Evolutionary conservation across 2,113 vertebrate species (phyloP).

Genomic region (Leiothrix lutea): DNA sequence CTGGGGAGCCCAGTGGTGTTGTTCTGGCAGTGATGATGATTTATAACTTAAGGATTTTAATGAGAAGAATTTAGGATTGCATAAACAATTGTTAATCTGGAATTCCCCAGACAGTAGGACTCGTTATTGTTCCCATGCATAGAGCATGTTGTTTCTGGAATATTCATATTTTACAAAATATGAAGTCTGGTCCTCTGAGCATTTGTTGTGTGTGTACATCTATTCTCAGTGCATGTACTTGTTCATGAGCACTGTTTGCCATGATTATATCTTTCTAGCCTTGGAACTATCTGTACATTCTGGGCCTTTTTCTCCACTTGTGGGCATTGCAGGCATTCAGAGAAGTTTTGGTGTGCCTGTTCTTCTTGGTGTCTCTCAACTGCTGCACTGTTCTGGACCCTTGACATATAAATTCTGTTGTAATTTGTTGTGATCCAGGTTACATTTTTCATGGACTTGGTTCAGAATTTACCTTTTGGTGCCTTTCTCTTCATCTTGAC

Average conservation of each 20-base stretch:
- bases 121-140: neutral
- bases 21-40: neutral
- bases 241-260: neutral
- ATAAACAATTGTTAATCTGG: neutral
- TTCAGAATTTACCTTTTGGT: neutral
- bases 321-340: neutral
- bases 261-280: neutral
- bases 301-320: neutral
- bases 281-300: neutral
- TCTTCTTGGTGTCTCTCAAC: neutral
- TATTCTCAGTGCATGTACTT: neutral
- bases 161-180: neutral
- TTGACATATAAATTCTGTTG: neutral
- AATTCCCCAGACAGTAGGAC: neutral
- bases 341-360: neutral
- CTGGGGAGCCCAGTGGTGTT: neutral
- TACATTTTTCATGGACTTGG: neutral
- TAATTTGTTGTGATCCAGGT: neutral
- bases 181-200: neutral
- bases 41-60: neutral
- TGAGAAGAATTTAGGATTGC: neutral
- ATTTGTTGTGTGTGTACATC: neutral
- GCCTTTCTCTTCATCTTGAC: neutral
- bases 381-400: neutral
- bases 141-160: neutral